phyloP scores from a whole-genome alignment of 1,140 invertebrate species.

The Lepidurus couesii region DNA sequence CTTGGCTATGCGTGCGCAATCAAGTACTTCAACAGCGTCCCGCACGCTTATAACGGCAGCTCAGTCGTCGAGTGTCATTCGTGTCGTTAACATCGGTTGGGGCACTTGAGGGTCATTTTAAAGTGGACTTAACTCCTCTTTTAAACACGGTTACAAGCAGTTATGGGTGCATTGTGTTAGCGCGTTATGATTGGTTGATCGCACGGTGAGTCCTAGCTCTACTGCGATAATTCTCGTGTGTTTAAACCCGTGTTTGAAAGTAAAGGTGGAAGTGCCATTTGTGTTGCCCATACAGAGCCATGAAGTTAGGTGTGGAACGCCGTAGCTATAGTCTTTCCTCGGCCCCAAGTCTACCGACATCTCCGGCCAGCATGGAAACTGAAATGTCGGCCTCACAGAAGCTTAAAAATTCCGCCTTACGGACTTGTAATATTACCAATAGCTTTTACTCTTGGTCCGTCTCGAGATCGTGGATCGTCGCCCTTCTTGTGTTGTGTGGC shows the following conservation, averaged over 20 bases:
- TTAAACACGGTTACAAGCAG: background rate
- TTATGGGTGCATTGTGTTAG: background rate
- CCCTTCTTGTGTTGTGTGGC: constrained; percentile 21
- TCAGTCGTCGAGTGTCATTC: background rate
- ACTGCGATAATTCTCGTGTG: background rate
- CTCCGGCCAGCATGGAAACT: background rate
- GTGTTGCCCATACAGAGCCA: background rate
- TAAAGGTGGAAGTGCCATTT: background rate
- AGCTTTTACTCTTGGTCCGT: constrained; percentile 7
- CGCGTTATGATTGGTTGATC: too few relatives aligned
- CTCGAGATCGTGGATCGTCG: constrained; percentile 15
- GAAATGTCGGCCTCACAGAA: background rate
- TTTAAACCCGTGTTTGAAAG: background rate
- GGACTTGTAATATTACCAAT: background rate
- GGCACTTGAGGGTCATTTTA: background rate
- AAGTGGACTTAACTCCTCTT: background rate
- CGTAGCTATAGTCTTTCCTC: background rate
- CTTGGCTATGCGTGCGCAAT: background rate
- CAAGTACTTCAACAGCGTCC: background rate
- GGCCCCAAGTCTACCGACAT: background rate
- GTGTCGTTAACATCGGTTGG: background rate
- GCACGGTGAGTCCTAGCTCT: too few relatives aligned
- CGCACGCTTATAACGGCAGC: background rate
- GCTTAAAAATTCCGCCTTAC: background rate
- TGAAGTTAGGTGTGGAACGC: background rate